Conservation (phyloP, 2,113 vertebrate genomes). For the Platichthys flesus region DNA sequence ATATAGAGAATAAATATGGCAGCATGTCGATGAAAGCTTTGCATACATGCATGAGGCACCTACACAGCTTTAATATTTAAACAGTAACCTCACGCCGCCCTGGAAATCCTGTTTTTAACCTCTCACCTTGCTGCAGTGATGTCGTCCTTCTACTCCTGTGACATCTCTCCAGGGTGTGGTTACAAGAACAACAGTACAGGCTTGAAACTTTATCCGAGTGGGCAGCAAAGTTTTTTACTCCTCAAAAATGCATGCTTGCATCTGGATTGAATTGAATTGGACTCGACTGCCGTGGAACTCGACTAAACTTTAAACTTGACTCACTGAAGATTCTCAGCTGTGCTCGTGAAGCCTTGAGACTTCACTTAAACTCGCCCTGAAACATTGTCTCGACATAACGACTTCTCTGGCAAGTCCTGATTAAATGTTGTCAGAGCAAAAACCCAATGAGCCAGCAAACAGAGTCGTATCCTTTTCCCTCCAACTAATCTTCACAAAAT, state of each 20-base stretch:
- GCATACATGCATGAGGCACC: too few relatives aligned
- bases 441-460: constrained; percentile 16
- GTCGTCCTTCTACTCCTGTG: not conserved
- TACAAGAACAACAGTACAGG: not conserved
- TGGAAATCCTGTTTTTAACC: too few relatives aligned
- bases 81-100: not conserved
- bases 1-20: not conserved
- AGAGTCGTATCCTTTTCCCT: not conserved
- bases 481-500: constrained; percentile 13
- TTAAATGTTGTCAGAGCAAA: constrained; percentile 5
- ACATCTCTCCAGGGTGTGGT: not conserved
- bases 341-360: not conserved
- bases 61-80: not conserved
- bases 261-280: too few relatives aligned
- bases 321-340: not conserved
- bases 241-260: not conserved
- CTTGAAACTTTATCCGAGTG: not conserved
- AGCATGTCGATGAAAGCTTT: not conserved
- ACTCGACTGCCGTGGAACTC: not conserved
- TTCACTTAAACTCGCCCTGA: not conserved
- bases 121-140: not conserved
- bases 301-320: not conserved
- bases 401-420: not conserved
- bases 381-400: not conserved
- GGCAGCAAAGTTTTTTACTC: not conserved